Evolutionary conservation across 2,797 vertebrate species (phyloP).

Genomic region (Parambassis ranga): DNA sequence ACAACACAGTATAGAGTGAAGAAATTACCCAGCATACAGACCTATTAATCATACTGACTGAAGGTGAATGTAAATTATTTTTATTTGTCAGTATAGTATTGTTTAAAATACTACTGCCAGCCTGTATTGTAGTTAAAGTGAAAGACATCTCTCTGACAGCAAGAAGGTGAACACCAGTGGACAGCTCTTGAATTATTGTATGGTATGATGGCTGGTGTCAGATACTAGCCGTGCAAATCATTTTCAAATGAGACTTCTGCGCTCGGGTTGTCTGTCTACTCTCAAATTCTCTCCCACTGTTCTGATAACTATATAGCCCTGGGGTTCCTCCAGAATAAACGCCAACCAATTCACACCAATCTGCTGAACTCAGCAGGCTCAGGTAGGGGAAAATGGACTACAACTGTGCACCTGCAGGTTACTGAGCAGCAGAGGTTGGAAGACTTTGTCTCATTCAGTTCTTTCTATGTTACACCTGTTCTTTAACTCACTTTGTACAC

Average conservation of each 20-base stretch:
- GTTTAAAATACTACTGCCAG: too few relatives aligned
- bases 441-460: constrained; percentile 41
- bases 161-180: neutral
- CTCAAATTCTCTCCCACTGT: constrained; percentile 18
- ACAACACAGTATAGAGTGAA: constrained; percentile 24
- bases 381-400: constrained; percentile 49
- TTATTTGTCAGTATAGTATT: too few relatives aligned
- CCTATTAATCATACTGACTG: constrained; percentile 52
- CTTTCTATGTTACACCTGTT: constrained; percentile 8
- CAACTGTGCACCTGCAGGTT: constrained; percentile 43
- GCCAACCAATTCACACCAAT: constrained; percentile 66
- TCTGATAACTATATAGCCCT: constrained; percentile 41
- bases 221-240: neutral
- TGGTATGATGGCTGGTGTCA: neutral
- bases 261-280: constrained; percentile 33
- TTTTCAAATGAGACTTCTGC: constrained; percentile 19
- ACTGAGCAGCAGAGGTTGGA: constrained; percentile 33
- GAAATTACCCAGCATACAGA: constrained; percentile 29
- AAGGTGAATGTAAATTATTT: neutral
- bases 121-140: neutral
- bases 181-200: constrained; percentile 3
- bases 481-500: constrained; percentile 6
- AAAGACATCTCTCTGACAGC: neutral
- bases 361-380: constrained; percentile 62
- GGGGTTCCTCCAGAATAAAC: constrained; percentile 45